Evolutionary conservation across 2,888 invertebrate species (phyloP).

Genomic region (Matsumyia berberina): DNA sequence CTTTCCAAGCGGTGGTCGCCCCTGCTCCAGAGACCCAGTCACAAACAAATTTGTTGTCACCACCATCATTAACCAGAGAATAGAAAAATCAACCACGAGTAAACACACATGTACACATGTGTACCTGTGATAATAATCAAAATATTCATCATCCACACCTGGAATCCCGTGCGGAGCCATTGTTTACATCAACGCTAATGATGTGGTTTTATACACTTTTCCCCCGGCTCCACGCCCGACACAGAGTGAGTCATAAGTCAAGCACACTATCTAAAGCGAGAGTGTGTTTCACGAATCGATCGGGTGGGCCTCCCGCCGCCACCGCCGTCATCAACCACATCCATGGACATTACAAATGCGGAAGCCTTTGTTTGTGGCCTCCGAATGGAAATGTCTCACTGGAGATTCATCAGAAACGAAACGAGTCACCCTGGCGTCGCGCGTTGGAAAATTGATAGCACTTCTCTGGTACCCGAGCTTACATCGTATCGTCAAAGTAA

Average conservation of each 20-base stretch:
- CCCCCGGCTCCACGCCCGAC: no score
- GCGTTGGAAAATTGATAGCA: conserved; percentile 20
- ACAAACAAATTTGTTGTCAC: neutral
- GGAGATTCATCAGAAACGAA: conserved; percentile 61
- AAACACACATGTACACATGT: neutral
- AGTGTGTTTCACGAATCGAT: conserved; percentile 25
- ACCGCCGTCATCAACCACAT: no score
- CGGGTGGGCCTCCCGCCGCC: neutral
- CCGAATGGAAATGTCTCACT: conserved; percentile 53
- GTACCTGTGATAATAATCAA: conserved; percentile 21
- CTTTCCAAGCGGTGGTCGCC: neutral
- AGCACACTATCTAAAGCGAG: conserved; percentile 22
- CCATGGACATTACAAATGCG: conserved; percentile 5
- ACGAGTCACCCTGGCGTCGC: conserved; percentile 49
- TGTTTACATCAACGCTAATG: conserved; percentile 40
- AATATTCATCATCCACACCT: conserved; percentile 57
- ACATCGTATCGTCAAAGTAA: conserved; percentile 46
- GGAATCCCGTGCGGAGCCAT: conserved; percentile 16
- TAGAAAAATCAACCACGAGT: neutral
- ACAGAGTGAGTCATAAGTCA: conserved; percentile 43
- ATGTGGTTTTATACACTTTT: conserved; percentile 13
- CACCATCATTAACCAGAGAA: neutral
- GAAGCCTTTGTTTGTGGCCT: conserved; percentile 59
- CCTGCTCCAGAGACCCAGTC: neutral
- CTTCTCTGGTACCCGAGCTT: neutral